A percentile compares a stretch with the other conserved stretches of the same genome.
Evolutionary conservation across 2,797 vertebrate genomes (phyloP).

Genomic region (Acropternis orthonyx): DNA sequence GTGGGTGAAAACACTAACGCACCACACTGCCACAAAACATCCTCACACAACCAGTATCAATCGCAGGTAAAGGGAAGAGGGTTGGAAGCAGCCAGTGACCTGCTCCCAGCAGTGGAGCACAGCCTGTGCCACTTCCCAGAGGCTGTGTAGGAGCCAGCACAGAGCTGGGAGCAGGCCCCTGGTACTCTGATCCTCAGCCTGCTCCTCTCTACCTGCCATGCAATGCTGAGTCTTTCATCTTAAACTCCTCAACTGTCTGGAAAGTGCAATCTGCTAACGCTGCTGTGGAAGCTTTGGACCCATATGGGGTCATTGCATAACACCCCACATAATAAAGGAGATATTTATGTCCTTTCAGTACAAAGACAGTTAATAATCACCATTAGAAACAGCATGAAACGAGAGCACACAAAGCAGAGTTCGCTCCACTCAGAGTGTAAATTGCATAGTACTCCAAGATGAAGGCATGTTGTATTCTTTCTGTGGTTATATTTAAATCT

Average conservation of each 20-base stretch:
- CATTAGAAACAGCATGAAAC: constrained; percentile 18
- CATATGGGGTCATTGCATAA: neutral
- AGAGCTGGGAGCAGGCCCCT: neutral
- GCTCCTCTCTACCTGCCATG: neutral
- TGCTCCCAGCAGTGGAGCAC: neutral
- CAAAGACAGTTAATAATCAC: constrained; percentile 48
- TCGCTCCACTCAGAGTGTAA: constrained; percentile 19
- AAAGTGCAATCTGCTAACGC: neutral
- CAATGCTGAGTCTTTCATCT: neutral
- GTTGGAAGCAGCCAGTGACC: neutral
- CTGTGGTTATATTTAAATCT: constrained; percentile 57
- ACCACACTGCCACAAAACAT: neutral
- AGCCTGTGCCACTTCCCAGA: neutral
- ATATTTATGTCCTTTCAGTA: constrained; percentile 41
- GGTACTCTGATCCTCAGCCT: neutral
- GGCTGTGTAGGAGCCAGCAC: neutral
- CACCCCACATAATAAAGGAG: neutral
- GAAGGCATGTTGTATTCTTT: constrained; percentile 20
- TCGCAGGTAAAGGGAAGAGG: neutral
- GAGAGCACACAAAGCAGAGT: constrained; percentile 32
- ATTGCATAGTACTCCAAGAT: constrained; percentile 11
- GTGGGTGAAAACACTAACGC: neutral
- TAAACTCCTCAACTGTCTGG: neutral
- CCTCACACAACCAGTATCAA: neutral
- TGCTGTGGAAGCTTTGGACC: neutral